A percentile compares a stretch with the other conserved stretches of the same genome.
These are phyloP conservation scores for Carettochelys insculpta DNA, from an alignment of 2,113 vertebrate species.

Conservation along the genomic window DNA sequence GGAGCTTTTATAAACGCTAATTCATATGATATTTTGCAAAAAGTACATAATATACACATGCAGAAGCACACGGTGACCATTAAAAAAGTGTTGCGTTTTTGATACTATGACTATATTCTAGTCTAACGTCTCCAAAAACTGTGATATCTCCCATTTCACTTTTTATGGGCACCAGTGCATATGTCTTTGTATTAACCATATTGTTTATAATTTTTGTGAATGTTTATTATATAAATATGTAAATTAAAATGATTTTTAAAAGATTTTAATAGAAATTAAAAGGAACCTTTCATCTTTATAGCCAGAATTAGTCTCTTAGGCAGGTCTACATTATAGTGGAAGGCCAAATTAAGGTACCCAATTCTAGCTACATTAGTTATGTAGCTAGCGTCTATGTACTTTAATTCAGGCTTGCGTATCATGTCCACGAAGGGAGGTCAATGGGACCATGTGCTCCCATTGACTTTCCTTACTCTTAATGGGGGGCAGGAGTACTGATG, in stretches of 20 bases:
- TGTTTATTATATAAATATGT: background rate
- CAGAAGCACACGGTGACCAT: background rate
- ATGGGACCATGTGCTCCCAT: too few species aligned
- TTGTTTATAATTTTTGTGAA: slow-evolving; percentile 20
- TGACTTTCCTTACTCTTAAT: too few species aligned
- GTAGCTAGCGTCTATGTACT: too few species aligned
- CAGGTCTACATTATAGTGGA: too few species aligned
- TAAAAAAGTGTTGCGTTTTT: slow-evolving; percentile 4
- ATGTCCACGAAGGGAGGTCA: too few species aligned
- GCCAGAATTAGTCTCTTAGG: background rate
- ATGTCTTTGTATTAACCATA: background rate
- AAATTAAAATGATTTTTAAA: background rate
- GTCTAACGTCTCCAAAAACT: background rate
- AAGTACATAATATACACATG: background rate
- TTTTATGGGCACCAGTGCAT: background rate
- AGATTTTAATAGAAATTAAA: slow-evolving; percentile 30
- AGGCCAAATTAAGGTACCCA: too few species aligned
- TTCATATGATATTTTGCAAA: background rate
- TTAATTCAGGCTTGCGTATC: too few species aligned
- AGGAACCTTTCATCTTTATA: background rate
- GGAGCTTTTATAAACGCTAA: slow-evolving; percentile 27
- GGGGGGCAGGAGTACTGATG: too few species aligned
- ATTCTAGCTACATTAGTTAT: too few species aligned
- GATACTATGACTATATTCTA: background rate
- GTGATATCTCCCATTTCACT: background rate